phyloP scores from a whole-genome alignment of 2,888 invertebrate species.

The Congeria kusceri region DNA sequence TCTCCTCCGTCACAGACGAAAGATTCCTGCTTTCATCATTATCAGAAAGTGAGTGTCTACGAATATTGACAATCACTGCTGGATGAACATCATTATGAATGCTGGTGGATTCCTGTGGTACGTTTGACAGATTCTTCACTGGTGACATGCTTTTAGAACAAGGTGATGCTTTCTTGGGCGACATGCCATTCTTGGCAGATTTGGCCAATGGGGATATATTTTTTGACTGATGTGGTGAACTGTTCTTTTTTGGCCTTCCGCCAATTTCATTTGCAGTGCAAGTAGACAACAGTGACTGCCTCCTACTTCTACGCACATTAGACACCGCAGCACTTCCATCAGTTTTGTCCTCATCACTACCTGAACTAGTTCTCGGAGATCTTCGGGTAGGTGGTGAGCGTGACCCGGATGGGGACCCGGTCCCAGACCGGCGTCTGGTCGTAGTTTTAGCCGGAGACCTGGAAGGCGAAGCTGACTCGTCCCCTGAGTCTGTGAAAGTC shows the following conservation, averaged over 20 bases:
- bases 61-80: constrained; percentile 55
- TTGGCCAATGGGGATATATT: constrained; percentile 13
- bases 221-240: constrained; percentile 33
- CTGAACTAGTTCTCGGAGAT: constrained; percentile 13
- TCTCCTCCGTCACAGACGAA: constrained; percentile 22
- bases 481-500: constrained; percentile 85
- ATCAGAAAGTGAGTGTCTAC: constrained; percentile 27
- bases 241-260: constrained; percentile 13
- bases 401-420: constrained; percentile 37
- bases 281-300: constrained; percentile 38
- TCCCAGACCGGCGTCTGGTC: neutral
- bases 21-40: constrained; percentile 11
- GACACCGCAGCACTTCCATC: constrained; percentile 10
- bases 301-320: constrained; percentile 17
- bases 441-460: constrained; percentile 50
- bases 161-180: constrained; percentile 23
- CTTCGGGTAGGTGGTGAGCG: constrained; percentile 16
- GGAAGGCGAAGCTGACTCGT: constrained; percentile 22
- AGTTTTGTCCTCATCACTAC: neutral
- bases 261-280: constrained; percentile 30
- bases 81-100: constrained; percentile 63
- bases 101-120: constrained; percentile 43
- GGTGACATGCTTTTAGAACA: constrained; percentile 25
- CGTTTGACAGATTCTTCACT: neutral
- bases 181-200: neutral